A percentile compares a stretch with the other conserved stretches of the same genome.
Conservation (phyloP, 2,797 vertebrate genomes). For the Malacoctenus gilli region DNA sequence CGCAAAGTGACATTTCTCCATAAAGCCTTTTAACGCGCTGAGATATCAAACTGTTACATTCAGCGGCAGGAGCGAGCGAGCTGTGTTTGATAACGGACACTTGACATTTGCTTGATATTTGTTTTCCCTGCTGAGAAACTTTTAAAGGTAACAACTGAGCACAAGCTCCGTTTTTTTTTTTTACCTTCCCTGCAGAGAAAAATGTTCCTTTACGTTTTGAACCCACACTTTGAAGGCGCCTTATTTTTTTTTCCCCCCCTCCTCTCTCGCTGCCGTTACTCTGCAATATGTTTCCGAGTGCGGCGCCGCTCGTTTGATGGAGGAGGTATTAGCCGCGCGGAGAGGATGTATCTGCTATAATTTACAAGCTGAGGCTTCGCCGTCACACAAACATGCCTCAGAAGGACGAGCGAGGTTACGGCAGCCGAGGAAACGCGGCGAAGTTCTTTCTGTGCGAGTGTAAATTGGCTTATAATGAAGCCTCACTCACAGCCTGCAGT, state of each 20-base stretch:
- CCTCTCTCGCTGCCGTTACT: neutral
- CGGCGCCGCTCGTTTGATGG: neutral
- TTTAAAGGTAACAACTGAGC: no score
- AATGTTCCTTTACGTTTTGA: neutral
- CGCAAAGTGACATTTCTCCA: neutral
- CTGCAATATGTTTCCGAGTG: neutral
- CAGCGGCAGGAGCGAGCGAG: neutral
- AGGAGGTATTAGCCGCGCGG: neutral
- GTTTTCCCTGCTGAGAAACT: neutral
- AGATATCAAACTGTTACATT: neutral
- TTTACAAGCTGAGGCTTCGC: neutral
- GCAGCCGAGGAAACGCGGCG: neutral
- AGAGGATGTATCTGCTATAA: neutral
- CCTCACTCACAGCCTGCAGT: no score
- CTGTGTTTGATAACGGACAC: neutral
- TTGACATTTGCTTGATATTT: neutral
- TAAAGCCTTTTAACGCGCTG: neutral
- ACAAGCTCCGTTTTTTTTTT: no score
- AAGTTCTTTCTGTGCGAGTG: neutral
- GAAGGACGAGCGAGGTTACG: neutral
- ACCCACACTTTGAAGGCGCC: neutral
- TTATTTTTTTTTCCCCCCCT: no score
- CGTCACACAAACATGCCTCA: neutral
- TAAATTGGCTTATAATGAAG: slow-evolving; percentile 8
- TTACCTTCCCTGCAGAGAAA: neutral